phyloP scores from a whole-genome alignment of 2,113 vertebrate species.

The Laticauda laticaudata region DNA sequence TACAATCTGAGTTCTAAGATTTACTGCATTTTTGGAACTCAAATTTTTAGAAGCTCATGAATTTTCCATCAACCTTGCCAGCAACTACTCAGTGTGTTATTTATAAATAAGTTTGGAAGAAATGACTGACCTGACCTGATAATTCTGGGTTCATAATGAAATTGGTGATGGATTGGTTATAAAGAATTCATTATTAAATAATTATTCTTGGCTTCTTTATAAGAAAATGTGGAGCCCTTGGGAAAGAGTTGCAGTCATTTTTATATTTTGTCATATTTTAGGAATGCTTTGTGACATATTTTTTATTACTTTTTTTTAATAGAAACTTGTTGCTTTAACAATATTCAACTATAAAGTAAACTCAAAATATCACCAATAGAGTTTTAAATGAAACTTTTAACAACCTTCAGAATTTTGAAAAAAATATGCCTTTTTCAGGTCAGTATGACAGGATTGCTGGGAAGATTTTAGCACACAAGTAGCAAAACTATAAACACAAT shows the following conservation, averaged over 20 bases:
- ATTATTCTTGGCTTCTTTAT: constrained; percentile 1
- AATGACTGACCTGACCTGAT: constrained; percentile 1
- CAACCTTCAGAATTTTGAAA: neutral
- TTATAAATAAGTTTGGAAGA: constrained; percentile 17
- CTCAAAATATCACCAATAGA: neutral
- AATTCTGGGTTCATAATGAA: neutral
- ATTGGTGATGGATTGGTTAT: neutral
- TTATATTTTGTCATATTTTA: neutral
- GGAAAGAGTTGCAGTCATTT: neutral
- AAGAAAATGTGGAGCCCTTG: neutral
- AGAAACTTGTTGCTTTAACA: neutral
- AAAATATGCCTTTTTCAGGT: neutral
- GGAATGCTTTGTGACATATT: neutral
- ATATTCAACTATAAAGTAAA: neutral
- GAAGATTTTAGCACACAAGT: neutral
- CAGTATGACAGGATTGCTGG: neutral
- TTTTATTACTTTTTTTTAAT: neutral
- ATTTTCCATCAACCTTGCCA: constrained; percentile 13
- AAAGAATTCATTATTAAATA: neutral
- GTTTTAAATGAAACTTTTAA: neutral
- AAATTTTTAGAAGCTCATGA: constrained; percentile 4
- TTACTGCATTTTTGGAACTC: neutral
- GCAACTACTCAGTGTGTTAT: neutral
- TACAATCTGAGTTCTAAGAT: neutral
- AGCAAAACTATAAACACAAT: neutral